These are phyloP conservation scores for Menidia menidia DNA, from an alignment of 2,797 vertebrate genomes.

Conservation along the genomic window DNA sequence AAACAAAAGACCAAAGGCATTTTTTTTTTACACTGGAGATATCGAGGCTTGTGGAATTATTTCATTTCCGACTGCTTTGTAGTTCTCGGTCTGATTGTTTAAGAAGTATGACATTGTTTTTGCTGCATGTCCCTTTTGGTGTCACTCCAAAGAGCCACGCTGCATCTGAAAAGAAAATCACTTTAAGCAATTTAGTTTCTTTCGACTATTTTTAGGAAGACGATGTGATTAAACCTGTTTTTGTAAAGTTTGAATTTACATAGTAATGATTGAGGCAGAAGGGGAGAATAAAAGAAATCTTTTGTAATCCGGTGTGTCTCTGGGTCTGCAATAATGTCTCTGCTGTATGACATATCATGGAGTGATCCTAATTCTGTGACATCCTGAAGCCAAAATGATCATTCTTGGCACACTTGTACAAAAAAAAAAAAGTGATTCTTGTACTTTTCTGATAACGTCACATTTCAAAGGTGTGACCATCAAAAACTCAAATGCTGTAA, in stretches of 20 bases:
- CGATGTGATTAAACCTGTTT: conserved; percentile 61
- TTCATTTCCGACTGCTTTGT: conserved; percentile 77
- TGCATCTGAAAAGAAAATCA: conserved; percentile 63
- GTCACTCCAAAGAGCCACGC: conserved; percentile 75
- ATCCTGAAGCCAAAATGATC: conserved; percentile 57
- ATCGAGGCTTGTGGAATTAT: conserved; percentile 70
- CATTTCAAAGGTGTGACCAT: conserved; percentile 57
- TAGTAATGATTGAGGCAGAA: conserved; percentile 53
- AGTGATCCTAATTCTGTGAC: conserved; percentile 61
- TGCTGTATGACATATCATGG: conserved; percentile 66
- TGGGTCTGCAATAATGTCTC: conserved; percentile 72
- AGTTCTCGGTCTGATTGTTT: conserved; percentile 73
- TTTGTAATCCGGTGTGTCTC: conserved; percentile 68
- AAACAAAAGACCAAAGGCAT: conserved; percentile 79
- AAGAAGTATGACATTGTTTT: conserved; percentile 75
- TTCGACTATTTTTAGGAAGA: conserved; percentile 77
- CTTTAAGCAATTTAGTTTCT: conserved; percentile 70
- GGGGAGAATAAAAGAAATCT: conserved; percentile 19
- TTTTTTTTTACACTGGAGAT: conserved; percentile 77
- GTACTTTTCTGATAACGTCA: conserved; percentile 55
- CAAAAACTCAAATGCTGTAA: conserved; percentile 28
- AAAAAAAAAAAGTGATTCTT: conserved; percentile 25
- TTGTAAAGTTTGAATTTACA: conserved; percentile 70
- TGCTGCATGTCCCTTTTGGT: conserved; percentile 71
- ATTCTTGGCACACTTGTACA: conserved; percentile 35